Conservation (phyloP, 92 coral and sea anemone genomes). For the Siderastrea siderea region DNA sequence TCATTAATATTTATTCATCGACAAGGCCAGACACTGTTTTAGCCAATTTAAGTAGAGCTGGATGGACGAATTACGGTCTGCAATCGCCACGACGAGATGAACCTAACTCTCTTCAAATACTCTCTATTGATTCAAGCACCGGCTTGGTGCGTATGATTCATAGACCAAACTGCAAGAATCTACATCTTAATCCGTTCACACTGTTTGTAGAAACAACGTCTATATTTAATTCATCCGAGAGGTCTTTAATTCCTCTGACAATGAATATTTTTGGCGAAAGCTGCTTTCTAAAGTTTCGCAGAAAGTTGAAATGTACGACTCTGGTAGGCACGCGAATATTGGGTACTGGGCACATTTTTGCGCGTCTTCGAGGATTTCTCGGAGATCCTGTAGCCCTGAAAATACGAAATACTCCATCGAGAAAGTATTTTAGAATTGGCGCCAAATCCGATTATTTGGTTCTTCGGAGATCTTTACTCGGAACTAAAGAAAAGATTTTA, state of each 20-base stretch:
- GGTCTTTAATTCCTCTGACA: conserved; percentile 42
- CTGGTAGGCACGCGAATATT: conserved; percentile 71
- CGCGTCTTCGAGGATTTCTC: conserved; percentile 10
- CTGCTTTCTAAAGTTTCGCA: conserved; percentile 72
- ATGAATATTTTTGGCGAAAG: conserved; percentile 59
- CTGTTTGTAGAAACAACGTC: conserved; percentile 72
- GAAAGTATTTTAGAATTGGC: conserved; percentile 73
- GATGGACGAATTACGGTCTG: conserved; percentile 67
- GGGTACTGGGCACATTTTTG: conserved; percentile 57
- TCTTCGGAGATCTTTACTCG: conserved; percentile 71
- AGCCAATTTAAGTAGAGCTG: conserved; percentile 71
- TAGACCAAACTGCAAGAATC: conserved; percentile 75
- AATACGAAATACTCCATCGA: conserved; percentile 54
- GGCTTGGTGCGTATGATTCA: conserved; percentile 81
- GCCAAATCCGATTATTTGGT: conserved; percentile 71
- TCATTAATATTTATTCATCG: conserved; percentile 81
- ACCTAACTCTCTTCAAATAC: conserved; percentile 41
- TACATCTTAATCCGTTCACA: conserved; percentile 65
- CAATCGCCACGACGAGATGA: conserved; percentile 36
- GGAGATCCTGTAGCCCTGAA: conserved; percentile 55
- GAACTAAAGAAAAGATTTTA: conserved; percentile 44
- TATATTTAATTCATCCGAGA: conserved; percentile 50
- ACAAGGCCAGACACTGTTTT: conserved; percentile 66
- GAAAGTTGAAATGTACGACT: conserved; percentile 59
- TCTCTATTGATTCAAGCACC: conserved; percentile 72